Conservation (phyloP, 2,888 invertebrate species). For the Ametastegia equiseti region DNA sequence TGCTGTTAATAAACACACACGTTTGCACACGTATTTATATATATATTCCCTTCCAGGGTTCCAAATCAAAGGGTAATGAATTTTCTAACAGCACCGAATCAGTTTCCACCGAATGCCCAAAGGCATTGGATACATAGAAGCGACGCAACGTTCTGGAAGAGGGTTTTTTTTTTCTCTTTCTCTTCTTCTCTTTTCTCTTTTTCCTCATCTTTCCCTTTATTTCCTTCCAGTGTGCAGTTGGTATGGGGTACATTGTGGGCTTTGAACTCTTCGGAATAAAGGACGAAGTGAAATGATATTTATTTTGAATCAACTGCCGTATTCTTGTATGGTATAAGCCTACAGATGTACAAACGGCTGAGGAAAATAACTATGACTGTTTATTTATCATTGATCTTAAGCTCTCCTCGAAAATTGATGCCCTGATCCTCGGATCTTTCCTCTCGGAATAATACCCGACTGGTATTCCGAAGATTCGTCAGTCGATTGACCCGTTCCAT, state of each 20-base stretch:
- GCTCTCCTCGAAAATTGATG: not conserved
- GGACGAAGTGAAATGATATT: not conserved
- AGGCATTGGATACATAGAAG: slow-evolving; percentile 23
- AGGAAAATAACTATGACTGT: not conserved
- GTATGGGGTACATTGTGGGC: not conserved
- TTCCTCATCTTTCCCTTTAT: not conserved
- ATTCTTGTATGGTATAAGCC: not conserved
- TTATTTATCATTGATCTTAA: not conserved
- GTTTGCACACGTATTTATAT: not conserved
- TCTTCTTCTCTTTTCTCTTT: too few species aligned
- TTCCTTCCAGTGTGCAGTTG: not conserved
- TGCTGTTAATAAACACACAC: not conserved
- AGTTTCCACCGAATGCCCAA: slow-evolving; percentile 11
- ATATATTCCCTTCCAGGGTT: not conserved
- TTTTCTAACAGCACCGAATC: slow-evolving; percentile 20
- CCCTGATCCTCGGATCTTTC: not conserved
- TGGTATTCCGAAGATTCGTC: slow-evolving; percentile 32
- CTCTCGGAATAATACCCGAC: not conserved
- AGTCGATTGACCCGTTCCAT: slow-evolving; percentile 50
- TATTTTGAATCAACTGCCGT: slow-evolving; percentile 10
- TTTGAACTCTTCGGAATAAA: slow-evolving; percentile 11
- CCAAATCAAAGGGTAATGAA: slow-evolving; percentile 33
- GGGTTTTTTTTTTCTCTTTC: too few species aligned
- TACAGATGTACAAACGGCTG: not conserved
- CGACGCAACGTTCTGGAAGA: slow-evolving; percentile 1